Conservation (phyloP, 2,797 vertebrate genomes). For the Neoniphon sammara region DNA sequence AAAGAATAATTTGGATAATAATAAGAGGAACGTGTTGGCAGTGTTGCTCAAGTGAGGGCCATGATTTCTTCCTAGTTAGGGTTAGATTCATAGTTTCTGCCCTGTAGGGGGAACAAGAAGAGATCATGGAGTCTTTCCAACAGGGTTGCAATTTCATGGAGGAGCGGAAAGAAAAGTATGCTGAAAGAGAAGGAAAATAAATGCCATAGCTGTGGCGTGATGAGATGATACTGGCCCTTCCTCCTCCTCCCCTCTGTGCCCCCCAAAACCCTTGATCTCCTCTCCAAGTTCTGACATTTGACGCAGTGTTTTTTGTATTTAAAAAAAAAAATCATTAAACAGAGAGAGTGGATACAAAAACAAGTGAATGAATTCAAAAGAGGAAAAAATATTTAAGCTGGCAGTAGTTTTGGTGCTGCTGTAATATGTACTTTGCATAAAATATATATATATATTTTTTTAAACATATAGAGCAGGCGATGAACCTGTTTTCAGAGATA, state of each 20-base stretch:
- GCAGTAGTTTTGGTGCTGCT: conserved; percentile 33
- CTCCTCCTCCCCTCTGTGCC: background rate
- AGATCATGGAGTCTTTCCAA: conserved; percentile 56
- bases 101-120: conserved; percentile 45
- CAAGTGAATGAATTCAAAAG: background rate
- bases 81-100: conserved; percentile 40
- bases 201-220: conserved; percentile 58
- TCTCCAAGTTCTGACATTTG: conserved; percentile 55
- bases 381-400: conserved; percentile 22
- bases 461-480: conserved; percentile 9
- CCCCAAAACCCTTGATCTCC: conserved; percentile 47
- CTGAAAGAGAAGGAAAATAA: conserved; percentile 64
- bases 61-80: conserved; percentile 32
- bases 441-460: too few relatives aligned
- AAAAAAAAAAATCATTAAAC: conserved; percentile 48
- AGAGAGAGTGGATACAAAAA: too few relatives aligned
- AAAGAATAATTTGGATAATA: conserved; percentile 29
- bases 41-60: conserved; percentile 9
- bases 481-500: conserved; percentile 29
- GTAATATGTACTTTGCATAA: conserved; percentile 32
- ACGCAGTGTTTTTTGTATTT: conserved; percentile 33
- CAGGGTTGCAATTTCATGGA: conserved; percentile 57
- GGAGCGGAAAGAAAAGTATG: conserved; percentile 55
- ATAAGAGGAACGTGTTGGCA: conserved; percentile 35
- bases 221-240: conserved; percentile 53